Evolutionary conservation across 2,888 invertebrate genomes (phyloP).

Genomic region (Dasypolia templi): DNA sequence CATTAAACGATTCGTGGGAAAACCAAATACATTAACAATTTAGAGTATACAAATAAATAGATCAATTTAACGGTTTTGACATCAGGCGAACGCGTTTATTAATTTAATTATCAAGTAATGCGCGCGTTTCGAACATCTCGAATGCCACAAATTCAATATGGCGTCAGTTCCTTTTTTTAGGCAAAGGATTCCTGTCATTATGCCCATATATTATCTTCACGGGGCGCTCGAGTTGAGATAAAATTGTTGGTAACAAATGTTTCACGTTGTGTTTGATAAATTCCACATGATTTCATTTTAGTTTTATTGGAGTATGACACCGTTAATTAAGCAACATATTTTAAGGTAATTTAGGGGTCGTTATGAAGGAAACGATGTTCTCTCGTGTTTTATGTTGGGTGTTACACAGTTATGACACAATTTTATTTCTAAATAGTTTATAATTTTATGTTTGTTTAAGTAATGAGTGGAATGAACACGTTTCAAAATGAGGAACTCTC

Average conservation of each 20-base stretch:
- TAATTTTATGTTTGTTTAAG: conserved; percentile 62
- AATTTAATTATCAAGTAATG: conserved; percentile 71
- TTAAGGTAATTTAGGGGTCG: conserved; percentile 62
- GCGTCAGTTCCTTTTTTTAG: conserved; percentile 77
- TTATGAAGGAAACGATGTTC: conserved; percentile 63
- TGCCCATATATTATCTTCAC: conserved; percentile 83
- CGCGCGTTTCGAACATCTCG: conserved; percentile 79
- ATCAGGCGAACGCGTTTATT: conserved; percentile 63
- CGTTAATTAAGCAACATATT: conserved; percentile 70
- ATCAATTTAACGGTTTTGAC: conserved; percentile 69
- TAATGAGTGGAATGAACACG: conserved; percentile 45
- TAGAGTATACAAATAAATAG: conserved; percentile 69
- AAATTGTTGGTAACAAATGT: conserved; percentile 76
- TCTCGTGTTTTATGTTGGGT: conserved; percentile 61
- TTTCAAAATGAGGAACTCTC: background rate
- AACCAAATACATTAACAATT: conserved; percentile 50
- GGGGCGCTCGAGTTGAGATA: conserved; percentile 82
- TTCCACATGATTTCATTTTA: conserved; percentile 70
- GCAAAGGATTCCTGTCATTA: conserved; percentile 84
- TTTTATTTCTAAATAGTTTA: conserved; percentile 58
- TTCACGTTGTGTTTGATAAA: conserved; percentile 69
- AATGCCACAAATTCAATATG: conserved; percentile 83
- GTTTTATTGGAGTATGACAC: conserved; percentile 69
- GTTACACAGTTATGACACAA: conserved; percentile 61
- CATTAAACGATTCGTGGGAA: conserved; percentile 63